phyloP scores from a whole-genome alignment of 2,888 invertebrate species.

The Epirrhoe tristata region DNA sequence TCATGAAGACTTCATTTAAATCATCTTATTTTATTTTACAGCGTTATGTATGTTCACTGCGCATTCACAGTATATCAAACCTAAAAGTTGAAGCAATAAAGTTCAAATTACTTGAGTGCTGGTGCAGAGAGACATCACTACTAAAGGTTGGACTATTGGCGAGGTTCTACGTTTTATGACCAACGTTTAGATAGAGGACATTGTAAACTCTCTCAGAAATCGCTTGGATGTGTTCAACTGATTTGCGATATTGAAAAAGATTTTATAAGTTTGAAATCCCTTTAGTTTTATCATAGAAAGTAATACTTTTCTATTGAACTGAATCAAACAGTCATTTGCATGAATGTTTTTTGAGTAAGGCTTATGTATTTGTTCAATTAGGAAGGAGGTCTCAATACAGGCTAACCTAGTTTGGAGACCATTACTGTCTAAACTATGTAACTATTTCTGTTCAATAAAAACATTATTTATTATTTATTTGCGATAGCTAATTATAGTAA shows the following conservation, averaged over 20 bases:
- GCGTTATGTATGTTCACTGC: neutral
- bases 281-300: neutral
- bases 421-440: too few species aligned
- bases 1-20: neutral
- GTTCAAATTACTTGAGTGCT: constrained; percentile 4
- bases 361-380: too few species aligned
- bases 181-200: constrained; percentile 27
- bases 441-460: too few species aligned
- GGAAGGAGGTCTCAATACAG: too few species aligned
- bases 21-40: neutral
- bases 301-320: neutral
- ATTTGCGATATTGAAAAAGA: constrained; percentile 33
- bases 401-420: too few species aligned
- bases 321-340: too few species aligned
- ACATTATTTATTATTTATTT: too few species aligned
- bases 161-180: constrained; percentile 29
- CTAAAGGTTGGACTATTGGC: constrained; percentile 21
- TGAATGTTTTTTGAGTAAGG: too few species aligned
- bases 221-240: constrained; percentile 26
- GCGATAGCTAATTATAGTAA: neutral
- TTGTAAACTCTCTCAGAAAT: constrained; percentile 25
- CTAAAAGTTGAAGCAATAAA: neutral
- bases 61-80: neutral
- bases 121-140: neutral
- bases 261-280: neutral